Evolutionary conservation across 2,888 invertebrate species (phyloP).

Genomic region (Euphydryas editha): DNA sequence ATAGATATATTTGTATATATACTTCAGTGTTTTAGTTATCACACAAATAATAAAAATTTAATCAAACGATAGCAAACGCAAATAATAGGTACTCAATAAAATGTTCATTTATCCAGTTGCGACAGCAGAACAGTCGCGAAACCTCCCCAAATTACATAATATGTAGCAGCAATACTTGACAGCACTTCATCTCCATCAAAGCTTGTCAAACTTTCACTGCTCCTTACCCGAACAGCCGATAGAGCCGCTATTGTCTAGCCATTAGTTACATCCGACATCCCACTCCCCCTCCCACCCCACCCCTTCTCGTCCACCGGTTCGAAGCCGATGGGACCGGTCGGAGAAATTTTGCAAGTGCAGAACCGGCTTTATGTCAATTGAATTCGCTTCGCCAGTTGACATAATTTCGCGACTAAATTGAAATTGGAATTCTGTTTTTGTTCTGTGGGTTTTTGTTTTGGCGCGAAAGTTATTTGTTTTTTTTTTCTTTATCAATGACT

Average conservation of each 20-base stretch:
- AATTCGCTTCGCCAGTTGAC: background rate
- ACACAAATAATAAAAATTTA: too few species aligned
- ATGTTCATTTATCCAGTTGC: background rate
- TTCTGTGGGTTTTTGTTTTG: background rate
- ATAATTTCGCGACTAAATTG: background rate
- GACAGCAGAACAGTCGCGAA: background rate
- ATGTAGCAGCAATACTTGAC: background rate
- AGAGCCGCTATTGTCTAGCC: slow-evolving; percentile 6
- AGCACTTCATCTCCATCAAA: slow-evolving; percentile 2
- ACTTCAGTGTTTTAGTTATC: too few species aligned
- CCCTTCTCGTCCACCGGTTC: background rate
- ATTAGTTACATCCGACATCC: background rate
- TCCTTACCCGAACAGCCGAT: slow-evolving; percentile 4
- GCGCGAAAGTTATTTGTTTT: background rate
- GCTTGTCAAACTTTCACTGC: slow-evolving; percentile 7
- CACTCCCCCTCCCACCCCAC: background rate
- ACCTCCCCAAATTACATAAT: background rate
- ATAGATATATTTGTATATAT: too few species aligned
- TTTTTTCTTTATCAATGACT: background rate
- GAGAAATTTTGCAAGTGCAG: slow-evolving; percentile 9
- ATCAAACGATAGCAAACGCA: background rate
- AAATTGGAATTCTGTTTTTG: slow-evolving; percentile 5
- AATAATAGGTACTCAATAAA: background rate
- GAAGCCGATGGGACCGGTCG: slow-evolving; percentile 7
- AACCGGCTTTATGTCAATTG: slow-evolving; percentile 7